phyloP scores from a whole-genome alignment of 2,888 invertebrate genomes.

The Chrysina gloriosa region DNA sequence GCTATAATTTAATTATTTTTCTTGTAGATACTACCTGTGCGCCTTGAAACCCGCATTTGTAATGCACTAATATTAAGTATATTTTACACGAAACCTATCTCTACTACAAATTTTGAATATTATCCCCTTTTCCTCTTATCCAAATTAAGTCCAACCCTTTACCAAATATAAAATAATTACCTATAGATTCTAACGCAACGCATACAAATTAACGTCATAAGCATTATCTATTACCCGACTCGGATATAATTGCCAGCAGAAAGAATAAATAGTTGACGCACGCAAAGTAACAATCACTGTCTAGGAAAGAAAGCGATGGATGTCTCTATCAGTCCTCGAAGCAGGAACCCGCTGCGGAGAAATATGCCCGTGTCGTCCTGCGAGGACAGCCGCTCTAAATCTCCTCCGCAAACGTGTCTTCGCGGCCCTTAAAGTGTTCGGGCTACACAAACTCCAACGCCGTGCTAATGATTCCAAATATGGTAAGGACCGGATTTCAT shows the following conservation, averaged over 20 bases:
- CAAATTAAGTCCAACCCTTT: too few relatives aligned
- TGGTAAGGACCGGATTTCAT: slow-evolving; percentile 32
- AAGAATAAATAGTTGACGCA: slow-evolving; percentile 40
- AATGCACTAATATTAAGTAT: too few relatives aligned
- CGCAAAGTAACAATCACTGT: slow-evolving; percentile 49
- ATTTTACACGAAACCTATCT: too few relatives aligned
- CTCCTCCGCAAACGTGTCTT: slow-evolving; percentile 48
- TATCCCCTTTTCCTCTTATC: too few relatives aligned
- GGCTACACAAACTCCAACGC: slow-evolving; percentile 40
- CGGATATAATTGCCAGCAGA: slow-evolving; percentile 22
- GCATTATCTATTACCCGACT: slow-evolving; percentile 16
- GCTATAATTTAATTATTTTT: too few relatives aligned
- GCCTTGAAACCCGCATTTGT: too few relatives aligned
- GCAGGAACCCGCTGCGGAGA: slow-evolving; percentile 47
- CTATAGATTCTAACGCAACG: slow-evolving; percentile 13
- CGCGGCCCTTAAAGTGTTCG: slow-evolving; percentile 41
- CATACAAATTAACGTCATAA: slow-evolving; percentile 34
- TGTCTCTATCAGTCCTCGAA: slow-evolving; percentile 49
- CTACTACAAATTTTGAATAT: too few relatives aligned
- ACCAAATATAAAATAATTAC: slow-evolving; percentile 16
- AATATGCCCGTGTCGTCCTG: slow-evolving; percentile 49
- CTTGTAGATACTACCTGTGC: too few relatives aligned
- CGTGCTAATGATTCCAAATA: slow-evolving; percentile 44
- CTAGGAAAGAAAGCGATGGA: slow-evolving; percentile 47
- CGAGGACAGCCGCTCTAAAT: slow-evolving; percentile 50